These are phyloP conservation scores for Nephrocerus scutellatus DNA, from an alignment of 2,888 invertebrate genomes.

Conservation along the genomic window DNA sequence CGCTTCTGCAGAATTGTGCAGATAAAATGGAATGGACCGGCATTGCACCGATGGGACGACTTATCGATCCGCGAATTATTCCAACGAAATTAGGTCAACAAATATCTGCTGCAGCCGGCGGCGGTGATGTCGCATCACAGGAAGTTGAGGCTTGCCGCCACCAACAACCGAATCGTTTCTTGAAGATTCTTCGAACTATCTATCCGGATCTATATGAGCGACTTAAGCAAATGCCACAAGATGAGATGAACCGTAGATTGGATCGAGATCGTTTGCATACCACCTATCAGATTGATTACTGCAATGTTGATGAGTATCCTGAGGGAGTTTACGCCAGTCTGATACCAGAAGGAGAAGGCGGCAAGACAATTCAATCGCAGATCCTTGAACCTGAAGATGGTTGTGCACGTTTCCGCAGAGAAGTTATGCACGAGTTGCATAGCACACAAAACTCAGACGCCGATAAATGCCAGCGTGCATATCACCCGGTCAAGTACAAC, in stretches of 20 bases:
- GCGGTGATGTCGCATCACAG: conserved; percentile 16
- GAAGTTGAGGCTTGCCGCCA: conserved; percentile 31
- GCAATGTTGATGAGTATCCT: conserved; percentile 41
- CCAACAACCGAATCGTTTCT: conserved; percentile 41
- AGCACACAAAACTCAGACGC: conserved; percentile 18
- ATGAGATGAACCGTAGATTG: conserved; percentile 49
- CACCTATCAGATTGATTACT: conserved; percentile 56
- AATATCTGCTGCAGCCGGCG: conserved; percentile 25
- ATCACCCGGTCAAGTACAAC: conserved; percentile 36
- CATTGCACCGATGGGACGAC: conserved; percentile 40
- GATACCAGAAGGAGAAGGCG: conserved; percentile 27
- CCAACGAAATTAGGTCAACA: conserved; percentile 33
- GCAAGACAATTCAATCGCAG: conserved; percentile 28
- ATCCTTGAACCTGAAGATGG: conserved; percentile 27
- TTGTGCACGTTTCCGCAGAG: conserved; percentile 35
- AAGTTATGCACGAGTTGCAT: conserved; percentile 32
- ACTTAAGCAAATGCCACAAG: conserved; percentile 49
- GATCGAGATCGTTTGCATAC: conserved; percentile 52
- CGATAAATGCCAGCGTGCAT: conserved; percentile 31
- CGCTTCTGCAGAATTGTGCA: conserved; percentile 26
- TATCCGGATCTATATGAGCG: conserved; percentile 55
- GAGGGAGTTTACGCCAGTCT: conserved; percentile 38
- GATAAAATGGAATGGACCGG: conserved; percentile 39
- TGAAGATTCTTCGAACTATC: conserved; percentile 43
- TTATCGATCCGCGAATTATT: conserved; percentile 39